phyloP scores from a whole-genome alignment of 2,888 invertebrate genomes.

The Harmothoe impar region DNA sequence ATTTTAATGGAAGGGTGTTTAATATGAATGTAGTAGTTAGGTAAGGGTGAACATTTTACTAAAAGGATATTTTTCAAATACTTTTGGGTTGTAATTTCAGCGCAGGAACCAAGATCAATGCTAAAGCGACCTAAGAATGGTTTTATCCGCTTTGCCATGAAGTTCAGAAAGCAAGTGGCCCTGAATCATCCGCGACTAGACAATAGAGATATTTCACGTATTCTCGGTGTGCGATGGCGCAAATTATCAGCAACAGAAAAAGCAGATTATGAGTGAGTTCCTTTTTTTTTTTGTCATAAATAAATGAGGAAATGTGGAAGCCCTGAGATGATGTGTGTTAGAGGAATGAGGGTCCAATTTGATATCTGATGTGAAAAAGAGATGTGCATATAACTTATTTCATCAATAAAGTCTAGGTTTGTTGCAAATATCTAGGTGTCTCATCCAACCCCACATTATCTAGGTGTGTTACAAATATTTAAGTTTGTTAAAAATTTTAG shows the following conservation, averaged over 20 bases:
- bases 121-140: constrained; percentile 73
- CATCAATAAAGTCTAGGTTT: too few relatives aligned
- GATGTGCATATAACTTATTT: too few relatives aligned
- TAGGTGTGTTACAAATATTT: too few relatives aligned
- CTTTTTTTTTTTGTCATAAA: too few relatives aligned
- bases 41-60: background rate
- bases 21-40: background rate
- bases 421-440: too few relatives aligned
- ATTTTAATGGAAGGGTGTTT: background rate
- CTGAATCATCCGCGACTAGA: constrained; percentile 70
- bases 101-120: background rate
- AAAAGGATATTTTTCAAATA: background rate
- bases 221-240: constrained; percentile 73
- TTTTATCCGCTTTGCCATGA: constrained; percentile 74
- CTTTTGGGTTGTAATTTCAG: background rate
- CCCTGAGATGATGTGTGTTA: background rate
- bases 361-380: too few relatives aligned
- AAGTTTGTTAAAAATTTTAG: too few relatives aligned
- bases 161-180: constrained; percentile 70
- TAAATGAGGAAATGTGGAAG: background rate
- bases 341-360: background rate
- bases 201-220: constrained; percentile 73
- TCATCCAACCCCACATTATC: too few relatives aligned
- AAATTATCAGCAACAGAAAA: constrained; percentile 71
- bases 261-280: constrained; percentile 72